Conservation (phyloP, 1,140 invertebrate species). For the Neomicropteryx cornuta region DNA sequence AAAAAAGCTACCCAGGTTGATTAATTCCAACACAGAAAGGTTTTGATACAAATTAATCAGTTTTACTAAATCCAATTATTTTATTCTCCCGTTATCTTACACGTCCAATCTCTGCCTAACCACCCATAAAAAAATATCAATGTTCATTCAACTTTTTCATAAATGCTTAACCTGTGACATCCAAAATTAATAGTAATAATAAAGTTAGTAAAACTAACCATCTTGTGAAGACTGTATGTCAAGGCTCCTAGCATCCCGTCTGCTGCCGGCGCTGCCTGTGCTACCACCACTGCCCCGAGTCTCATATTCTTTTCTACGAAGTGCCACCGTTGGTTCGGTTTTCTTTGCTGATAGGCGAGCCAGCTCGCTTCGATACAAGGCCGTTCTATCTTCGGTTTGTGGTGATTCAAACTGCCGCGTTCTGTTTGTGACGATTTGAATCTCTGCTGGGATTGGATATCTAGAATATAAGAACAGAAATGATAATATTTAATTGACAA, state of each 20-base stretch:
- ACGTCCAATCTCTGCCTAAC: not conserved
- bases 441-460: constrained; percentile 40
- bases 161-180: too few species aligned
- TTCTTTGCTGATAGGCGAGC: constrained; percentile 56
- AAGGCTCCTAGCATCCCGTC: constrained; percentile 31
- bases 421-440: constrained; percentile 57
- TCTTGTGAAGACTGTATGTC: constrained; percentile 35
- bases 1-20: too few species aligned
- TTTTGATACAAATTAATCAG: too few species aligned
- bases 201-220: too few species aligned
- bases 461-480: constrained; percentile 24
- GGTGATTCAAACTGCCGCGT: constrained; percentile 63
- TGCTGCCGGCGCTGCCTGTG: constrained; percentile 15
- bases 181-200: too few species aligned
- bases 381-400: constrained; percentile 47
- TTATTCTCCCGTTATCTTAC: too few species aligned
- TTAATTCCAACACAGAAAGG: too few species aligned
- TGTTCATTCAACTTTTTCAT: too few species aligned
- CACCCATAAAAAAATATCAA: not conserved
- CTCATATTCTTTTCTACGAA: constrained; percentile 64
- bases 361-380: constrained; percentile 60
- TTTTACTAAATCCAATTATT: too few species aligned
- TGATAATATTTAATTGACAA: too few species aligned
- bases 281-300: too few species aligned
- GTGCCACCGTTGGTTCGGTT: constrained; percentile 61